phyloP scores from a whole-genome alignment of 1,140 invertebrate species.

The Schlechtendalia chinensis region DNA sequence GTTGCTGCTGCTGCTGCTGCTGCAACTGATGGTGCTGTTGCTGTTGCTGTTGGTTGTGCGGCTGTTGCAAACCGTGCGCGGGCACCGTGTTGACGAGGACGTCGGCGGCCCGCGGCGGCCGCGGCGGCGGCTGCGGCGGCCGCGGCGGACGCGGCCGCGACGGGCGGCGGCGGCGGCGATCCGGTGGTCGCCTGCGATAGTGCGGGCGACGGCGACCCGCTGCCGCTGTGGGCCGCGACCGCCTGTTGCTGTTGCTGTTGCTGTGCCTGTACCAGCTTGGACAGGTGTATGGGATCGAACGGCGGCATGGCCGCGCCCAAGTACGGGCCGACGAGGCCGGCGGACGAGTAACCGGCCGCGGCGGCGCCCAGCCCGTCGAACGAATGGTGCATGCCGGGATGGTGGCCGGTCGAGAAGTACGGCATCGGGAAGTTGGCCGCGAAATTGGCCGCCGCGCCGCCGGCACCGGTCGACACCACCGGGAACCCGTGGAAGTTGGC shows the following conservation, averaged over 20 bases:
- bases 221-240: neutral
- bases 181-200: neutral
- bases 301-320: conserved; percentile 29
- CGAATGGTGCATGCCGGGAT: conserved; percentile 35
- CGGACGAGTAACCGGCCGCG: conserved; percentile 12
- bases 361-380: conserved; percentile 32
- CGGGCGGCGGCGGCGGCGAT: neutral
- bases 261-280: conserved; percentile 27
- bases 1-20: conserved; percentile 53
- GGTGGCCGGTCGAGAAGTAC: conserved; percentile 17
- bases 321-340: conserved; percentile 26
- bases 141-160: too few species aligned
- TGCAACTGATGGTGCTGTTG: conserved; percentile 54
- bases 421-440: conserved; percentile 35
- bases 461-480: neutral
- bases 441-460: neutral
- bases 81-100: conserved; percentile 47
- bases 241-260: conserved; percentile 7
- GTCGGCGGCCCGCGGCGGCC: neutral
- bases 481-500: conserved; percentile 22
- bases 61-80: conserved; percentile 59
- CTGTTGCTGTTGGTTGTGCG: conserved; percentile 63
- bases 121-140: neutral
- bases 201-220: neutral
- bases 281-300: conserved; percentile 36